Evolutionary conservation across 2,113 vertebrate species (phyloP), one percentile per base, ranked within the genome.

Genomic region (Athene cunicularia): DNA sequence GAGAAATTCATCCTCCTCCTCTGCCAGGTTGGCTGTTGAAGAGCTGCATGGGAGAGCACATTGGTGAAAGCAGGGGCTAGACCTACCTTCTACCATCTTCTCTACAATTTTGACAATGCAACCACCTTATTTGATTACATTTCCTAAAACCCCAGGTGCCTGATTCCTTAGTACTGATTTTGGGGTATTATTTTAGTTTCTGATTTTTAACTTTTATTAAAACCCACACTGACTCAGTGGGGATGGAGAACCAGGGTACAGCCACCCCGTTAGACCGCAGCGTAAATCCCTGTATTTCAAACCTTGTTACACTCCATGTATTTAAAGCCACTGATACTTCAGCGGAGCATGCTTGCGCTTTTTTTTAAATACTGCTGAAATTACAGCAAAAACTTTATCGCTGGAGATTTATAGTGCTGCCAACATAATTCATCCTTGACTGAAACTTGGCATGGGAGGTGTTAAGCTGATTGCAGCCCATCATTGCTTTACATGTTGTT

Each of bases 401-500:
- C 35, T 91, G 18, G 41, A 90, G 91, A 68, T 80, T 92, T 89
- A 53, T 49, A 63, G 52, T 6, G 4, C 62, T 83, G 82, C 80
- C 86, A 90, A 2, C 2, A 1, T 77, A 86, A 96, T 77, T 97
- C 73, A 93, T 86, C 75, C 43, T 41, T 92, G 90, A 95, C 35
- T 89, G 88, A 85, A 96, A 83, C 19, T 82, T 96, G 90, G 77
- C 82, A 49, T 35, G 45, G 66, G 43, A 84, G 53, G 39, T 84
- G 73, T 55, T 84, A 56, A 83, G 43, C 76, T 94, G 82, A 19
- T 84, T 86, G 56, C 80, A 55, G n/a, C 77, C 72, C 4, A 0
- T 80, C 63, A 2, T 83, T 95, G 59, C 91, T 93, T 79, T 91
- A 30, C 7, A 0, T 76, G 56, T 84, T 55, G 49, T 73, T 92